Evolutionary conservation across 2,797 vertebrate genomes (phyloP).

Genomic region (Sebastes wilsoni): DNA sequence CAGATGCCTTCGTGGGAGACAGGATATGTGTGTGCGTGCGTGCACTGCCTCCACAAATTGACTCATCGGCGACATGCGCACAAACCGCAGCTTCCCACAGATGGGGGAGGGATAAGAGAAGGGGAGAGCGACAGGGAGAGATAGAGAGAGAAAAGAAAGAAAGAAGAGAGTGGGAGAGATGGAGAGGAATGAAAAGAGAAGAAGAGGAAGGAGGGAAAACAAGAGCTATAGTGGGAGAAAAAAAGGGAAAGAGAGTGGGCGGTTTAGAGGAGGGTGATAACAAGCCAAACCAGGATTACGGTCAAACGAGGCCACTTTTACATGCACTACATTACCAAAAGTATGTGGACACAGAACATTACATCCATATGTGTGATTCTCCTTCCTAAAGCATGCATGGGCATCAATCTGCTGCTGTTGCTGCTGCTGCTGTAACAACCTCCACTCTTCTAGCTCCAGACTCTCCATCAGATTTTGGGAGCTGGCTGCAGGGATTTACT

Average conservation of each 20-base stretch:
- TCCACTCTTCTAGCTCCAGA: not conserved
- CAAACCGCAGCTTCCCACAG: slow-evolving; percentile 75
- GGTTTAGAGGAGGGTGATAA: slow-evolving; percentile 31
- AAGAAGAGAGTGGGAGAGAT: slow-evolving; percentile 29
- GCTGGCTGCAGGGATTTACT: slow-evolving; percentile 21
- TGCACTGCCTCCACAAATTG: slow-evolving; percentile 77
- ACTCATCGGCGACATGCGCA: slow-evolving; percentile 80
- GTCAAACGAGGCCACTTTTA: slow-evolving; percentile 51
- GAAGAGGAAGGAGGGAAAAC: slow-evolving; percentile 6
- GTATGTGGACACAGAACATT: not conserved
- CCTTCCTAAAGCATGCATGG: not conserved
- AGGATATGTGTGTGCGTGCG: slow-evolving; percentile 53
- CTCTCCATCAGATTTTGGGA: not conserved
- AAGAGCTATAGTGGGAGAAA: slow-evolving; percentile 25
- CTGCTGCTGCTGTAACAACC: not conserved
- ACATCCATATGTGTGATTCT: not conserved
- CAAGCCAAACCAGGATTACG: slow-evolving; percentile 16
- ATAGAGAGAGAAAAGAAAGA: slow-evolving; percentile 9
- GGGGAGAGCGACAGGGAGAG: slow-evolving; percentile 43
- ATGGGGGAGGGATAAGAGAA: slow-evolving; percentile 72
- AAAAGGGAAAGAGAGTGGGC: slow-evolving; percentile 32
- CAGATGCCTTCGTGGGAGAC: slow-evolving; percentile 80
- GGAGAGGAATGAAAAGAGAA: slow-evolving; percentile 24
- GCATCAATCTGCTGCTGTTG: not conserved
- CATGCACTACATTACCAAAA: slow-evolving; percentile 10